Base-by-base conservation (phyloP, 2,888 invertebrate species). In the Melinaea marsaeus region DNA sequence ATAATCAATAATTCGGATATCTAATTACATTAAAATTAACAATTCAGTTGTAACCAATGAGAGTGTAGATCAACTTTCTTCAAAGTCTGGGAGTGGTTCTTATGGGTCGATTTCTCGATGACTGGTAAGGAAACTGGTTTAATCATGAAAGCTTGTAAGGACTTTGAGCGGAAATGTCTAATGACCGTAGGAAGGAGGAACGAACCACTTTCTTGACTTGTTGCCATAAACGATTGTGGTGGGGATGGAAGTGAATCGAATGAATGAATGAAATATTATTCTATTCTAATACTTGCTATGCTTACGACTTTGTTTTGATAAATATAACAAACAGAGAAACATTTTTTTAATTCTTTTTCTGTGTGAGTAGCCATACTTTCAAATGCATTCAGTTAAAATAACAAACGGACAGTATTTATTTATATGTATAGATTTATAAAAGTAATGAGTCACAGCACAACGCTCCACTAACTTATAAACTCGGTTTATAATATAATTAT, bases 91-190 rank as follows among this genome's bases (percentile, higher is more conserved):
- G 71, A 69, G 75, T 74, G 79, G 81, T 75, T 51, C 59, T 66
- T 63, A 59, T 70, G 79, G 81, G 77, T 80, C 81, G 86, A 85
- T 89, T 88, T 88, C 88, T 81, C 86, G 82, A 83, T 85, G 85
- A 84, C 85, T 84, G 74, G 84, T 76, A 73, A 76, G 74, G 71
- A 75, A 84, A 83, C 84, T 76, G 79, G 85, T 85, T 84, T 75
- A 72, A 67, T 71, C 77, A 78, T 78, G 81, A 80, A 80, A 79
- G 77, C 75, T 77, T 74, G 74, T 61, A 76, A 76, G 74, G 77
- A 75, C 71, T 69, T 70, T 69, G 63, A 75, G 74, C 78, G 77
- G 79, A 80, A 81, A 78, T 76, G 78, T 81, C 78, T 83, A 81
- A 81, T 81, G 80, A 79, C 84, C 81, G 74, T 78, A 79, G 67